Base-by-base conservation (phyloP, 1,140 invertebrate genomes). In the Caenorhabditis remanei region DNA sequence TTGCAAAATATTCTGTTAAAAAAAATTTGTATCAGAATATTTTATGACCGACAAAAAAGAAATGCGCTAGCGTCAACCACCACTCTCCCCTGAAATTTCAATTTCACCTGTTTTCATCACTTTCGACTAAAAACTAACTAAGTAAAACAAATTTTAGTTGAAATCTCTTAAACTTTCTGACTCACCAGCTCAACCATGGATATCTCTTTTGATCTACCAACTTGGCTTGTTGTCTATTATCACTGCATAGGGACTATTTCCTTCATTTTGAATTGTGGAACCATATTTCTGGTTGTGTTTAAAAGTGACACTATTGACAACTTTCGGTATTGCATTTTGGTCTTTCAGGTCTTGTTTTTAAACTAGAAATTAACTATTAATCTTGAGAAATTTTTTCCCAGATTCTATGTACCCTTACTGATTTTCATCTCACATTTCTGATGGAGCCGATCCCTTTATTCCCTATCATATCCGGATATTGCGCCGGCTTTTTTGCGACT, bases 321-420 rank as follows among this genome's bases (percentile, higher is more conserved):
- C 46, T 71, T 71, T 11, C 9, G 65, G 16, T 71, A 71, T 71
- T 71, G 65, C 21, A 71, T 71, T 71, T 24, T 71, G 4, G 21
- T 71, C 5, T 71, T 71, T 46, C 65, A 71, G 65, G 65, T 71
- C 8, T 21, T 19, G 32, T 4, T 21, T 63, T 24, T 32, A 32
- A 24, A 40, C 9, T 21, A 7, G 32, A 63, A 24, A 9, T 32
- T 24, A 11, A 11, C 13, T 11, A 63, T 11, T 9, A 40, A 21
- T 32, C 32, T 32, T 32, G 32, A 32, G 32, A 0, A 63, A 63
- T 41, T 13, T 8, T 14, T 32, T 71, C 46, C 43, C 40, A 71
- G 65, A 16, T 71, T 46, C 65, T 71, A 43, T 71, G 65, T 71
- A 71, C 65, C 19, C 14, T 71, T 8, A 71, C 65, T 4, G 65